phyloP scores from a whole-genome alignment of 2,888 invertebrate species.

The Bursaphelenchus okinawaensis region DNA sequence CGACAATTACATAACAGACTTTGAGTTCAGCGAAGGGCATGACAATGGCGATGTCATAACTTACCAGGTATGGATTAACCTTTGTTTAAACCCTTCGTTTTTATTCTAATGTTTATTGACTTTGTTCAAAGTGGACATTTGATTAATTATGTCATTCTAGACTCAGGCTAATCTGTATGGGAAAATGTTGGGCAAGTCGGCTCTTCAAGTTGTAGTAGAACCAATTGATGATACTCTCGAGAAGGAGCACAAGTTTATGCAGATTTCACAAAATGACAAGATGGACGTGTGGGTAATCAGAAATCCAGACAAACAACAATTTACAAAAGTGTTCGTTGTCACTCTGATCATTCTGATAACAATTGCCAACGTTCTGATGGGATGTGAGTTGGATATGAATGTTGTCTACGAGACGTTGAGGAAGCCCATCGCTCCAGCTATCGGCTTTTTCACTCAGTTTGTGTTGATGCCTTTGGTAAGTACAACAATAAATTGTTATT shows the following conservation, averaged over 20 bases:
- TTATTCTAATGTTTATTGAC: background rate
- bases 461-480: conserved; percentile 63
- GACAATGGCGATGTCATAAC: background rate
- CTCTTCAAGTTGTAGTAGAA: conserved; percentile 25
- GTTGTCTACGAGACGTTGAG: conserved; percentile 57
- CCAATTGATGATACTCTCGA: conserved; percentile 9
- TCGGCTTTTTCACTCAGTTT: conserved; percentile 63
- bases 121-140: background rate
- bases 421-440: conserved; percentile 61
- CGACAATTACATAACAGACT: background rate
- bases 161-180: conserved; percentile 34
- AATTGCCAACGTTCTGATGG: conserved; percentile 55
- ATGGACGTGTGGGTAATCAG: conserved; percentile 13
- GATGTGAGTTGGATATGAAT: conserved; percentile 53
- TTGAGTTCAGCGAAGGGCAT: background rate
- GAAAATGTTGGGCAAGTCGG: conserved; percentile 40
- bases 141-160: conserved; percentile 13
- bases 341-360: conserved; percentile 49
- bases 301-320: background rate
- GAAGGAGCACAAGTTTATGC: conserved; percentile 10
- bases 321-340: conserved; percentile 43
- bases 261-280: background rate
- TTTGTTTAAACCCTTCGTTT: background rate
- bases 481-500: too few relatives aligned
- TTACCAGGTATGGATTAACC: background rate